Evolutionary conservation across 1,140 invertebrate genomes (phyloP), one percentile per base, ranked within the genome.

Genomic region (Zelostemma sp.): DNA sequence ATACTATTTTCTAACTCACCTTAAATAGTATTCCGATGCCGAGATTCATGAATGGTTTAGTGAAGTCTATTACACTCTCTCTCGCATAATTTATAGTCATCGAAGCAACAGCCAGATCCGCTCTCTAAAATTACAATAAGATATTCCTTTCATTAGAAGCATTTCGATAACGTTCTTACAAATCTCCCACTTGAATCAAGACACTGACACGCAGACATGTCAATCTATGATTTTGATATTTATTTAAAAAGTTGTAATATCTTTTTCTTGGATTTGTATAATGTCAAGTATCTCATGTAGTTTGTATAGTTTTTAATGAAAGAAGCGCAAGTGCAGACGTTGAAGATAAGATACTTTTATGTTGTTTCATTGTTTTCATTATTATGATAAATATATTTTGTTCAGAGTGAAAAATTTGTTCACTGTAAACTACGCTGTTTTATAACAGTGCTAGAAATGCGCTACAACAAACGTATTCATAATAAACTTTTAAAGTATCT

Each of bases 51-150:
- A 95, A 96, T 1, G 94, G 95, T 77, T 97, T 97, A 0, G 95
- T 97, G 82, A 97, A 97, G 82, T 97, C 95, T 18, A 97, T 96
- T n/a, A 96, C 95, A 74, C 93, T 94, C 82, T 97, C 95, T 19
- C 96, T 83, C 0, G 94, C 94, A 79, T 96, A 97, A 80, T 96
- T 97, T 58, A 97, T 97, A 0, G 95, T 97, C 92, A 97, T 94
- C 0, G 95, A 95, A 0, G 93, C 95, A 0, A 97, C 93, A 0
- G 95, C 95, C 64, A 97, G 87, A 80, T 97, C 95, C 0, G 95
- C 95, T 84, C 92, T 92, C 93, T 93, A 84, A 9, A 89, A 88
- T 74, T 15, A 6, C 2, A 40, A 40, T 40, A 40, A 66, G 73
- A 78, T 9, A 16, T 15, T 53, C n/a, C 21, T 54, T 21, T 8